Evolutionary conservation across 1,140 invertebrate genomes (phyloP).

Genomic region (Drosophila tani): DNA sequence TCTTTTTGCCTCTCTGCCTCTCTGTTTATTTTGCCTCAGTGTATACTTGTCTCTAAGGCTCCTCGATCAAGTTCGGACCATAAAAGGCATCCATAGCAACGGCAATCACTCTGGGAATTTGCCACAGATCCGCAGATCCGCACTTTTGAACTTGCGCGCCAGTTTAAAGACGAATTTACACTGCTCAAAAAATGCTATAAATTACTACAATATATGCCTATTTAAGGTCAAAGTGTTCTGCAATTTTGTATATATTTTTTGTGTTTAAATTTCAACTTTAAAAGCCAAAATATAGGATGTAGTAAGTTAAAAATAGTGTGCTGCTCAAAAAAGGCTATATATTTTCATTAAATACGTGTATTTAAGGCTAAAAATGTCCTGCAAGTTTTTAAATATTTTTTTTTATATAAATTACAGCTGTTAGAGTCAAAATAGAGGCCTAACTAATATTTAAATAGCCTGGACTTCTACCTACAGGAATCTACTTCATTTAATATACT

Average conservation of each 20-base stretch:
- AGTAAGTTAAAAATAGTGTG: background rate
- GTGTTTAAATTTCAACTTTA: background rate
- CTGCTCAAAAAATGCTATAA: background rate
- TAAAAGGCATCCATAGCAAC: constrained; percentile 6
- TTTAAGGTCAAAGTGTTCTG: background rate
- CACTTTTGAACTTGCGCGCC: constrained; percentile 56
- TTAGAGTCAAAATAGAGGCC: background rate
- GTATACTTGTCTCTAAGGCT: background rate
- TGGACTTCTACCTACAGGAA: background rate
- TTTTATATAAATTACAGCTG: background rate
- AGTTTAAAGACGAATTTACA: constrained; percentile 8
- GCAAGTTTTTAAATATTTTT: background rate
- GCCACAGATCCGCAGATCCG: constrained; percentile 24
- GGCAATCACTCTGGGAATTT: constrained; percentile 11
- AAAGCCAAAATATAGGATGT: background rate
- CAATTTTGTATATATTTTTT: background rate
- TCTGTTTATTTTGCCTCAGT: background rate
- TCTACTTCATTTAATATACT: no score
- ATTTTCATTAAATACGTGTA: no score
- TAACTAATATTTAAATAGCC: no score
- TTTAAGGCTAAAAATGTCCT: background rate
- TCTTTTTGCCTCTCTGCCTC: no score
- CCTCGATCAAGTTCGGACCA: constrained; percentile 22
- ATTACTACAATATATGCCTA: no score
- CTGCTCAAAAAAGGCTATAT: background rate